Conservation (phyloP, 2,888 invertebrate genomes). For the Athalia circularis region DNA sequence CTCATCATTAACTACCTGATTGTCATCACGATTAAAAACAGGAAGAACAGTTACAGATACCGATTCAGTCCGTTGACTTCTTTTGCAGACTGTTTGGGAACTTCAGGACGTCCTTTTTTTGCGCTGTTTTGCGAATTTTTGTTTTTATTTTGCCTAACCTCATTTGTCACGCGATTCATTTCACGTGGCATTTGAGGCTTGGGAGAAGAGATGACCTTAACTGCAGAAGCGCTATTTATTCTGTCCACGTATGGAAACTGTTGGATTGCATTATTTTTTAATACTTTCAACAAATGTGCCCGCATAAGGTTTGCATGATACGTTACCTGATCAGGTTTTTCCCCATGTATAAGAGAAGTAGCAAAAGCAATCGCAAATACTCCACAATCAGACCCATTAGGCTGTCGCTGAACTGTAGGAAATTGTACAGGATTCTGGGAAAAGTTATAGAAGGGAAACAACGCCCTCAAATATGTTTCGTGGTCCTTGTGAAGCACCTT, state of each 20-base stretch:
- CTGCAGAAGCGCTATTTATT: not conserved
- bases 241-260: slow-evolving; percentile 38
- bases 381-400: slow-evolving; percentile 46
- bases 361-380: slow-evolving; percentile 48
- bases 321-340: slow-evolving; percentile 26
- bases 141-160: not conserved
- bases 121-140: not conserved
- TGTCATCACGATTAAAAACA: too few species aligned
- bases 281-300: slow-evolving; percentile 44
- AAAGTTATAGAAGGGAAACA: slow-evolving; percentile 43
- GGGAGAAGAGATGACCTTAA: too few species aligned
- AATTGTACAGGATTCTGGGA: slow-evolving; percentile 42
- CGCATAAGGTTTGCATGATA: slow-evolving; percentile 46
- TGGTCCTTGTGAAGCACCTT: slow-evolving; percentile 45
- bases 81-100: too few species aligned
- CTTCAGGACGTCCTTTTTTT: not conserved
- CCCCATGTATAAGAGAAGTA: slow-evolving; percentile 36
- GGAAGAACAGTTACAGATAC: too few species aligned
- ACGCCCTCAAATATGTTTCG: slow-evolving; percentile 30
- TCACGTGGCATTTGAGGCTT: too few species aligned
- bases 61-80: too few species aligned
- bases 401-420: slow-evolving; percentile 44
- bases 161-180: too few species aligned
- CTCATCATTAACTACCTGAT: too few species aligned
- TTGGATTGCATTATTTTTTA: slow-evolving; percentile 21